Evolutionary conservation across 2,113 vertebrate genomes (phyloP).

Genomic region (Chaenogobius annularis): DNA sequence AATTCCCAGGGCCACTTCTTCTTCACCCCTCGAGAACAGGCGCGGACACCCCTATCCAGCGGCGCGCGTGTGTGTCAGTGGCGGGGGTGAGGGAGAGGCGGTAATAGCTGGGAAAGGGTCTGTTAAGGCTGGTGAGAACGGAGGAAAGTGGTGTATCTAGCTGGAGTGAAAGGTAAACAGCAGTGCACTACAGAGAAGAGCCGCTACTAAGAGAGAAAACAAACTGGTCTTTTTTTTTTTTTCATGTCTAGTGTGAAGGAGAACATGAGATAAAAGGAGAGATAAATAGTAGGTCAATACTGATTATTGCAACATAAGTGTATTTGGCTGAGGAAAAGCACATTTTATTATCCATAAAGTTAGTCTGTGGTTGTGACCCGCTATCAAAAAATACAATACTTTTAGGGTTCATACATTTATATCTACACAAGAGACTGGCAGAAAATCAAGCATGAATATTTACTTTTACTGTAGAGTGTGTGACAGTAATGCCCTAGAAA

Average conservation of each 20-base stretch:
- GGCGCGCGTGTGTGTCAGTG: conserved; percentile 42
- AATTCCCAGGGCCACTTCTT: conserved; percentile 42
- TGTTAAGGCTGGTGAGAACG: conserved; percentile 40
- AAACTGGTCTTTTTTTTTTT: conserved; percentile 22
- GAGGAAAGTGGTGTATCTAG: conserved; percentile 37
- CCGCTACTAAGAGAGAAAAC: conserved; percentile 40
- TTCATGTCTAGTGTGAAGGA: background rate
- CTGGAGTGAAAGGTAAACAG: conserved; percentile 51
- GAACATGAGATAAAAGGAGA: background rate
- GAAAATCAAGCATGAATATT: too few species aligned
- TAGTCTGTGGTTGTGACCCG: too few species aligned
- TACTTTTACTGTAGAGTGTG: too few species aligned
- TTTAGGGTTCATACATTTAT: too few species aligned
- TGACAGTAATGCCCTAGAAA: too few species aligned
- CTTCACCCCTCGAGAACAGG: conserved; percentile 39
- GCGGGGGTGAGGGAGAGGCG: conserved; percentile 19
- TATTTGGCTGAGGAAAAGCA: too few species aligned
- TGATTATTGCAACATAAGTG: too few species aligned
- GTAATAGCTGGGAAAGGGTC: conserved; percentile 49
- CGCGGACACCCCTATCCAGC: conserved; percentile 43
- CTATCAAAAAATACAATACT: too few species aligned
- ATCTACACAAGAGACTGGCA: too few species aligned
- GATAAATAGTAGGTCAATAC: too few species aligned
- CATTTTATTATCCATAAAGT: too few species aligned
- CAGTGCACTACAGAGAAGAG: conserved; percentile 24